Percentiles rank a stretch among this genome's conserved stretches.
phyloP scores from a whole-genome alignment of 2,888 invertebrate genomes.

The Agonopterix subpropinquella region DNA sequence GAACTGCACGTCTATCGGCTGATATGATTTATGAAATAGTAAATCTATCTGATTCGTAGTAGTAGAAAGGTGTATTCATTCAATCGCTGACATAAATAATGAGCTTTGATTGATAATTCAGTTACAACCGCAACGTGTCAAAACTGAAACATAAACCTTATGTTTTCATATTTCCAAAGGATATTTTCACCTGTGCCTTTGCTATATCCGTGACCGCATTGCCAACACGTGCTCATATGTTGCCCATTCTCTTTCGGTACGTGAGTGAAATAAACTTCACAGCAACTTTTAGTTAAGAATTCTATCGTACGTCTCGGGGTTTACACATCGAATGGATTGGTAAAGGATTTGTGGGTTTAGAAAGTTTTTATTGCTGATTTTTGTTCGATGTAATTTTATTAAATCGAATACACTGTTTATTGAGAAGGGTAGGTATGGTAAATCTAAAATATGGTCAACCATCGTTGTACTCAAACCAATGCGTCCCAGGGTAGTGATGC shows the following conservation, averaged over 20 bases:
- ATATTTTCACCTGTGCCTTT: slow-evolving; percentile 49
- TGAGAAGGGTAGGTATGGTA: too few species aligned
- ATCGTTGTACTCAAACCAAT: too few species aligned
- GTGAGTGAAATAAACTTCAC: slow-evolving; percentile 48
- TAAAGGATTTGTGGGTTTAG: slow-evolving; percentile 26
- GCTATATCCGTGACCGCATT: slow-evolving; percentile 58
- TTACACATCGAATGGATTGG: slow-evolving; percentile 36
- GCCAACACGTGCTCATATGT: slow-evolving; percentile 59
- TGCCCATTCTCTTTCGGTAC: slow-evolving; percentile 47
- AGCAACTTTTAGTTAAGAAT: slow-evolving; percentile 43
- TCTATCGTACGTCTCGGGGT: slow-evolving; percentile 19
- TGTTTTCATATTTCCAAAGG: slow-evolving; percentile 27
- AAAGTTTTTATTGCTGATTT: not conserved
- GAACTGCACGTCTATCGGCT: too few species aligned
- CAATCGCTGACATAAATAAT: too few species aligned
- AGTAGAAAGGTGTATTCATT: too few species aligned
- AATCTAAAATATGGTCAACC: too few species aligned
- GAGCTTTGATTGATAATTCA: too few species aligned
- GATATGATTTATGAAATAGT: too few species aligned
- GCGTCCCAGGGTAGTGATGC: too few species aligned
- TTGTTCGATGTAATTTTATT: not conserved
- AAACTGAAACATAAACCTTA: slow-evolving; percentile 10
- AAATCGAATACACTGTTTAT: too few species aligned
- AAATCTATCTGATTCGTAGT: too few species aligned
- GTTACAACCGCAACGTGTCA: too few species aligned